These are phyloP conservation scores for Chymomyza fuscimana DNA, from an alignment of 2,888 invertebrate species.

Conservation along the genomic window DNA sequence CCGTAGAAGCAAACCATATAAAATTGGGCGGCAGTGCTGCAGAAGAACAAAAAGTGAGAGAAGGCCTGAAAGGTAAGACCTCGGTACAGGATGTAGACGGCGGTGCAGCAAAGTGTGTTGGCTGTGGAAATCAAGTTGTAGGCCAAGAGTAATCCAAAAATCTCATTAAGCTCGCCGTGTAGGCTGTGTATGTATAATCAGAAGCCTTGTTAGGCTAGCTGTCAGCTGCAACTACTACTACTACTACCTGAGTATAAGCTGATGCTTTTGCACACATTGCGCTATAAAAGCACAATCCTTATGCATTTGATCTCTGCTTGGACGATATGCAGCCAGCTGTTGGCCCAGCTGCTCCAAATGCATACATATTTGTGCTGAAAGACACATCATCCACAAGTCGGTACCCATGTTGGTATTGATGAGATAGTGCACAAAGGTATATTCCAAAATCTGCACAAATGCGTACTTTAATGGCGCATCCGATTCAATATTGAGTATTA, in stretches of 20 bases:
- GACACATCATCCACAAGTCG: conserved; percentile 43
- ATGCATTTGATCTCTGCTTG: neutral
- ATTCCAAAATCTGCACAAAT: neutral
- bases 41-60: conserved; percentile 6
- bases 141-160: conserved; percentile 47
- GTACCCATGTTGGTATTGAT: conserved; percentile 32
- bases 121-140: conserved; percentile 42
- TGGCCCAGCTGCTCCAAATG: conserved; percentile 32
- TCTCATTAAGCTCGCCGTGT: conserved; percentile 36
- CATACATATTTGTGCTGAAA: conserved; percentile 31
- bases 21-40: conserved; percentile 34
- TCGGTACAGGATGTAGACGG: conserved; percentile 21
- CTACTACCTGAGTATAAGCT: too few relatives aligned
- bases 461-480: too few relatives aligned
- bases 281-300: too few relatives aligned
- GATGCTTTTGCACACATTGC: too few relatives aligned
- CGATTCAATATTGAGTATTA: too few relatives aligned
- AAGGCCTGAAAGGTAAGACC: too few relatives aligned
- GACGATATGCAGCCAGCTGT: conserved; percentile 17
- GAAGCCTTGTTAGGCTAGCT: too few relatives aligned
- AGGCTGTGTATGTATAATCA: conserved; percentile 18
- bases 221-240: too few relatives aligned
- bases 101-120: conserved; percentile 38
- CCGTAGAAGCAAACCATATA: conserved; percentile 46
- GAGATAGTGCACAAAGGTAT: conserved; percentile 15